Evolutionary conservation across 2,888 invertebrate genomes (phyloP).

Genomic region (Lepetodrilus schrolli): DNA sequence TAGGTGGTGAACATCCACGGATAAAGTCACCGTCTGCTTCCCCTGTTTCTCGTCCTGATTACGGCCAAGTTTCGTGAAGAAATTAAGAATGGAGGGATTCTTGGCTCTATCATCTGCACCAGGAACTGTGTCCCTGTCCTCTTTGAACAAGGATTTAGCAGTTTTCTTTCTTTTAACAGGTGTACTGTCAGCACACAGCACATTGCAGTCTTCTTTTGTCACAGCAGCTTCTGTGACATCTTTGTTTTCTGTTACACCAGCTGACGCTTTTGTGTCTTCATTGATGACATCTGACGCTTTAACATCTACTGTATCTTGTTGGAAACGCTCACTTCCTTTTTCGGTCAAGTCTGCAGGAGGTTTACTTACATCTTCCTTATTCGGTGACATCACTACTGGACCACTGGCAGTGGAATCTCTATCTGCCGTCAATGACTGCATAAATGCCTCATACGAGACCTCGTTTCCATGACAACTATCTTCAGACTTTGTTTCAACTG

Average conservation of each 20-base stretch:
- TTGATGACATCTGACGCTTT: neutral
- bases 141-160: neutral
- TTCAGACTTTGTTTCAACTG: constrained; percentile 39
- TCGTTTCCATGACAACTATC: neutral
- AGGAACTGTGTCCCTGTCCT: neutral
- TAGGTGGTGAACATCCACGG: constrained; percentile 42
- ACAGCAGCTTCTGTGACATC: too few species aligned
- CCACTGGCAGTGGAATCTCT: neutral
- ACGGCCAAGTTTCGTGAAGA: neutral
- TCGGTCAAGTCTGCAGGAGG: constrained; percentile 3
- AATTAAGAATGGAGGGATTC: neutral
- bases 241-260: neutral
- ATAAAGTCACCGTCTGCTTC: constrained; percentile 32
- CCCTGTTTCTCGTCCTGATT: neutral
- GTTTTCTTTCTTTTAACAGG: neutral
- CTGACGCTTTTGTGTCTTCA: neutral
- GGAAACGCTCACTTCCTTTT: neutral
- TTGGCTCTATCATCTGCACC: constrained; percentile 4
- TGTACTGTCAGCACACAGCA: neutral
- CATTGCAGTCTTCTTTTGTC: neutral
- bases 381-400: too few species aligned
- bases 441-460: constrained; percentile 1
- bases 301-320: neutral
- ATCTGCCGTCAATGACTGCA: constrained; percentile 22
- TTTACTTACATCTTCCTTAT: neutral